Conservation (phyloP, 2,113 vertebrate species). For the Tachuris rubrigastra region DNA sequence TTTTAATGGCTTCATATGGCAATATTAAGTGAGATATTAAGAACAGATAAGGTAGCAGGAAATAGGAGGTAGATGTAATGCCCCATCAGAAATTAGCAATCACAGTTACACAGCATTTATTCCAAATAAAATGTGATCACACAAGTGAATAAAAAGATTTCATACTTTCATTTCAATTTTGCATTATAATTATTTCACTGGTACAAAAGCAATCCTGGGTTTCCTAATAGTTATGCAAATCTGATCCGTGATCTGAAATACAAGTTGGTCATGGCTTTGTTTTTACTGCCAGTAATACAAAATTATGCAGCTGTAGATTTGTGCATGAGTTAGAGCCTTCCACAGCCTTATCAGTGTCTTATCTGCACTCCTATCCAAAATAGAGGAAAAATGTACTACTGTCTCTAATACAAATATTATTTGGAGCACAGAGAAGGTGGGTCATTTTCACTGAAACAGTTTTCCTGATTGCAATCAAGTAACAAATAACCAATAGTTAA, state of each 20-base stretch:
- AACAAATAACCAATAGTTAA: neutral
- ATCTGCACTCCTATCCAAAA: neutral
- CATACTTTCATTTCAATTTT: neutral
- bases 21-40: neutral
- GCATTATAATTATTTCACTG: neutral
- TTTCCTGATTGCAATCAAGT: neutral
- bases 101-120: neutral
- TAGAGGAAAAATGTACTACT: neutral
- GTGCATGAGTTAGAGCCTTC: neutral
- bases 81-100: neutral
- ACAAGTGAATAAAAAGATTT: neutral
- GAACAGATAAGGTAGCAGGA: neutral
- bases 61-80: neutral
- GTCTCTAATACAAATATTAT: neutral
- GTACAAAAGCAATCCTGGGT: neutral
- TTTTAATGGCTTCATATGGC: neutral
- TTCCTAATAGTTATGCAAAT: neutral
- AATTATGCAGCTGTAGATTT: neutral
- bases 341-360: neutral
- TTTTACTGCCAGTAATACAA: neutral
- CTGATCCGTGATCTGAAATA: neutral
- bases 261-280: neutral
- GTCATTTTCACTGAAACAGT: neutral
- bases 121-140: neutral
- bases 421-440: neutral